phyloP scores from a whole-genome alignment of 2,888 invertebrate species.

The Leptopilina syphax region DNA sequence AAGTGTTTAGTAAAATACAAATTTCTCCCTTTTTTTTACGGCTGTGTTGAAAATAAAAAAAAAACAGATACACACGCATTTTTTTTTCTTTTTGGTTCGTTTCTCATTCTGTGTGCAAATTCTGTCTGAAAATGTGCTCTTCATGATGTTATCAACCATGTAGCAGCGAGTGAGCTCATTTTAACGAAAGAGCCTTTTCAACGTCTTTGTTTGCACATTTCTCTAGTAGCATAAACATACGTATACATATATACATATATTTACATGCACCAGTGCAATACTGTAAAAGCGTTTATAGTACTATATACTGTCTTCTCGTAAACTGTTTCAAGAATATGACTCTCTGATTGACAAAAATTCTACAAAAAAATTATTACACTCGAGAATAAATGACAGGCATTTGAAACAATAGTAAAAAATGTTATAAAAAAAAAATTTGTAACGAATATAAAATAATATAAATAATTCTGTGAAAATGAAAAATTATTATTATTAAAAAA shows the following conservation, averaged over 20 bases:
- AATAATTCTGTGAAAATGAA: too few species aligned
- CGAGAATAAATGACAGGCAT: too few species aligned
- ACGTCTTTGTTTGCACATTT: slow-evolving; percentile 36
- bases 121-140: neutral
- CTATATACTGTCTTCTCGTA: neutral
- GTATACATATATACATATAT: too few species aligned
- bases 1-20: neutral
- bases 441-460: neutral
- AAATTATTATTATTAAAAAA: too few species aligned
- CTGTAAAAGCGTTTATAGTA: slow-evolving; percentile 11
- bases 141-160: slow-evolving; percentile 30
- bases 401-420: too few species aligned
- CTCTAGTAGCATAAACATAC: slow-evolving; percentile 5
- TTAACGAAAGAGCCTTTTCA: slow-evolving; percentile 25
- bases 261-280: too few species aligned
- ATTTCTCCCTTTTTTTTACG: too few species aligned
- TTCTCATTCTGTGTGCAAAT: slow-evolving; percentile 1
- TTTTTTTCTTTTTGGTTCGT: neutral
- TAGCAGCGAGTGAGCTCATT: slow-evolving; percentile 24
- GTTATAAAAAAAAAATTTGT: neutral
- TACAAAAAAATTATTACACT: neutral
- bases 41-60: too few species aligned
- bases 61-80: neutral
- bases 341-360: slow-evolving; percentile 19
- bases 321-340: slow-evolving; percentile 2